Conservation (phyloP, 2,797 vertebrate species). For the Mus caroli region DNA sequence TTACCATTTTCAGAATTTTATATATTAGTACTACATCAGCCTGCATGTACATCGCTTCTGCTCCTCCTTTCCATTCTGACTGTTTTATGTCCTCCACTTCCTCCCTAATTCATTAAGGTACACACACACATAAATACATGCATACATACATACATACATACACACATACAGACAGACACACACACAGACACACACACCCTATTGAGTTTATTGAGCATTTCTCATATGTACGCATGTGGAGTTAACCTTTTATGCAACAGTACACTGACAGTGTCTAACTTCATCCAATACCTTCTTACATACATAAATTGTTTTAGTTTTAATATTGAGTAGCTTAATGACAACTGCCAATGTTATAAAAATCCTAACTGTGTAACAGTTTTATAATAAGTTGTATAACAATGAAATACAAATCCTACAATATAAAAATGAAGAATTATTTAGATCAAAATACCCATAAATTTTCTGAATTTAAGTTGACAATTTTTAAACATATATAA, state of each 20-base stretch:
- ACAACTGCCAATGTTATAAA: neutral
- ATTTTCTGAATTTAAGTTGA: slow-evolving; percentile 42
- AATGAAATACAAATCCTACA: slow-evolving; percentile 8
- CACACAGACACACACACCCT: neutral
- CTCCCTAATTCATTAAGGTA: neutral
- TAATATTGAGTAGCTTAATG: neutral
- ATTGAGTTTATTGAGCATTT: too few relatives aligned
- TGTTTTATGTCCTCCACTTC: neutral
- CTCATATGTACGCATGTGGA: neutral
- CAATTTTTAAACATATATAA: neutral
- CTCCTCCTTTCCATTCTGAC: too few relatives aligned
- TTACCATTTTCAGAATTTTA: neutral
- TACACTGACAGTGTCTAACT: neutral
- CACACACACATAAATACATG: neutral
- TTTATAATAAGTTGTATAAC: neutral
- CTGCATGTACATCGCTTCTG: too few relatives aligned
- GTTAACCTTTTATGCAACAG: too few relatives aligned
- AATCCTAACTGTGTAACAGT: neutral
- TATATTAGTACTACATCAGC: neutral
- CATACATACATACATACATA: neutral
- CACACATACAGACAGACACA: too few relatives aligned
- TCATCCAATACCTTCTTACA: neutral
- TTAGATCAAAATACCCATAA: neutral
- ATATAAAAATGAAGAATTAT: neutral
- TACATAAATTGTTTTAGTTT: neutral